These are phyloP conservation scores for Aphodius sticticus DNA, from an alignment of 2,888 invertebrate genomes.

Conservation along the genomic window DNA sequence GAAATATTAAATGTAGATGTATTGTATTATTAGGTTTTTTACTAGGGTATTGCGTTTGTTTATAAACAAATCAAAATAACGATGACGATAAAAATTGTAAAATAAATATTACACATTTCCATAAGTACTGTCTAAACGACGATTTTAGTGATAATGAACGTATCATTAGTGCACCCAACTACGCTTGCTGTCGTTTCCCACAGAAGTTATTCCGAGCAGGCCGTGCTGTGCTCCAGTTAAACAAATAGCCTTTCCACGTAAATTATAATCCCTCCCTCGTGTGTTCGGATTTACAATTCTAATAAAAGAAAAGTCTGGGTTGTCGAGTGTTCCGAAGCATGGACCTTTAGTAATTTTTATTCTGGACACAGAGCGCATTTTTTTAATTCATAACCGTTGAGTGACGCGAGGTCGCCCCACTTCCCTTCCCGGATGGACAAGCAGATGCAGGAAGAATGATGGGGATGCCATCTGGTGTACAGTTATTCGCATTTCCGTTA, in stretches of 20 bases:
- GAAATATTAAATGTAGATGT: too few relatives aligned
- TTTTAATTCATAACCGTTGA: slow-evolving; percentile 38
- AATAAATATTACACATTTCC: too few relatives aligned
- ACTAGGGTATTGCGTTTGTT: too few relatives aligned
- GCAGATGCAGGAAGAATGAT: slow-evolving; percentile 37
- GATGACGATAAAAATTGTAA: too few relatives aligned
- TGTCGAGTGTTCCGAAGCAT: slow-evolving; percentile 24
- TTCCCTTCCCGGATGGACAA: slow-evolving; percentile 34
- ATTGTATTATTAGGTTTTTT: too few relatives aligned
- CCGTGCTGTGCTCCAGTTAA: neutral
- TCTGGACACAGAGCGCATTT: slow-evolving; percentile 30
- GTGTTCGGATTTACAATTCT: slow-evolving; percentile 33
- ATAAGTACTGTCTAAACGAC: too few relatives aligned
- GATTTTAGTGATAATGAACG: neutral
- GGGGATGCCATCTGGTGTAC: slow-evolving; percentile 39
- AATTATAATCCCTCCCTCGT: slow-evolving; percentile 31
- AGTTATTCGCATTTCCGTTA: slow-evolving; percentile 35
- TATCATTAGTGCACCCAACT: neutral
- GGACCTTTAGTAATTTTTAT: slow-evolving; percentile 36
- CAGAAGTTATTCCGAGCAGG: neutral
- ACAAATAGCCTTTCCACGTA: slow-evolving; percentile 30
- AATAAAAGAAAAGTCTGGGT: slow-evolving; percentile 32
- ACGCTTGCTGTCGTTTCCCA: neutral
- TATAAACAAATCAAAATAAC: too few relatives aligned
- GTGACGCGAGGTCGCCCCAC: slow-evolving; percentile 30